Evolutionary conservation across 2,888 invertebrate genomes (phyloP).

Genomic region (Hydroisotoma schaefferi): DNA sequence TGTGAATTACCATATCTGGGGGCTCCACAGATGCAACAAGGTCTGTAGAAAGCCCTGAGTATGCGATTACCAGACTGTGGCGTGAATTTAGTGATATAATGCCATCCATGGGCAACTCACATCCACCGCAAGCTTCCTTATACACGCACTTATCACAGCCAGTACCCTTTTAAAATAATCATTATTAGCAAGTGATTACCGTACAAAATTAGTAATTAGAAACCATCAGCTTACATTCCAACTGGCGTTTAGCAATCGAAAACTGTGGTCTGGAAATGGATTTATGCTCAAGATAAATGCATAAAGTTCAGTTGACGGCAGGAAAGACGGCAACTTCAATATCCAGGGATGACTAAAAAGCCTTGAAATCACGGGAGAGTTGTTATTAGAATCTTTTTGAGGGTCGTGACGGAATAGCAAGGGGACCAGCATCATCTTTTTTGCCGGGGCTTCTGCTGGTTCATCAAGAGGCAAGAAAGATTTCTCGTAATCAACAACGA

Average conservation of each 20-base stretch:
- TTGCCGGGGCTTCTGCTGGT: background rate
- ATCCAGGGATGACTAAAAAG: slow-evolving; percentile 59
- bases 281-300: slow-evolving; percentile 55
- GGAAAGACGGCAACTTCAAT: slow-evolving; percentile 57
- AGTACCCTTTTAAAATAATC: slow-evolving; percentile 55
- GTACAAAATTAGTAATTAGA: background rate
- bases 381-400: slow-evolving; percentile 55
- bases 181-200: background rate
- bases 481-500: slow-evolving; percentile 52
- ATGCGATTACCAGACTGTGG: slow-evolving; percentile 58
- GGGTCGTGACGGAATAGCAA: slow-evolving; percentile 58
- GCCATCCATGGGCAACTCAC: slow-evolving; percentile 55
- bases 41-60: slow-evolving; percentile 53
- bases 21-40: slow-evolving; percentile 49
- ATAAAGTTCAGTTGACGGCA: slow-evolving; percentile 56
- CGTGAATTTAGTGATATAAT: slow-evolving; percentile 57
- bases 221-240: slow-evolving; percentile 27
- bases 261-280: slow-evolving; percentile 52
- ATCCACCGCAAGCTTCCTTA: slow-evolving; percentile 59
- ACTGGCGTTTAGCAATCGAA: slow-evolving; percentile 29
- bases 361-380: slow-evolving; percentile 40
- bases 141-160: slow-evolving; percentile 61
- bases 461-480: slow-evolving; percentile 52
- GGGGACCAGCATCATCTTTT: slow-evolving; percentile 51
- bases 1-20: slow-evolving; percentile 34